phyloP scores from a whole-genome alignment of 2,888 invertebrate genomes.

The Macrophya annulata region DNA sequence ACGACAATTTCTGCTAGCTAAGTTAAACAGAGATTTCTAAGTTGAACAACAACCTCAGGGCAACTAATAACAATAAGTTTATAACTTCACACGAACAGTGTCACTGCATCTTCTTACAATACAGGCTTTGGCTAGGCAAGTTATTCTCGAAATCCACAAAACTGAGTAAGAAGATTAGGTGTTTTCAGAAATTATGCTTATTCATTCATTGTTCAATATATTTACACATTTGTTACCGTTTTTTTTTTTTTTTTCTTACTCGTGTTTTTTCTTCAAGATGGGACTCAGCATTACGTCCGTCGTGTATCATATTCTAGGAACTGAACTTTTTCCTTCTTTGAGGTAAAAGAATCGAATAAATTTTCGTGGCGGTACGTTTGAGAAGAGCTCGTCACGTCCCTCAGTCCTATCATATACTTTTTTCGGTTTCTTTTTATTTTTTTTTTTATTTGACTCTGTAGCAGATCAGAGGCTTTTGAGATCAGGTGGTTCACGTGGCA shows the following conservation, averaged over 20 bases:
- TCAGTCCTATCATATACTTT: conserved; percentile 8
- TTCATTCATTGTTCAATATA: conserved; percentile 1
- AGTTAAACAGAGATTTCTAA: not conserved
- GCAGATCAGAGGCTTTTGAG: conserved; percentile 47
- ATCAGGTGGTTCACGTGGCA: conserved; percentile 25
- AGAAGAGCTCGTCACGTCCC: conserved; percentile 22
- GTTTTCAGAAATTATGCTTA: not conserved
- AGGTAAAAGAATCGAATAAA: conserved; percentile 21
- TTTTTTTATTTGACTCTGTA: conserved; percentile 5
- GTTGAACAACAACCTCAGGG: not conserved
- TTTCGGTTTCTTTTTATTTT: not conserved
- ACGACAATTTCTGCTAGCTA: conserved; percentile 15
- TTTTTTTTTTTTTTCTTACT: not conserved
- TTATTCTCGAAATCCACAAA: not conserved
- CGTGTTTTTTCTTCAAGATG: not conserved
- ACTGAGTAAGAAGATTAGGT: not conserved
- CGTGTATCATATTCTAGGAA: not conserved
- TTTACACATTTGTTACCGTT: not conserved
- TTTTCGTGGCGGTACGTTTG: not conserved
- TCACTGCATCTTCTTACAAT: not conserved
- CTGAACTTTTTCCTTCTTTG: conserved; percentile 20
- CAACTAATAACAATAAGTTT: not conserved
- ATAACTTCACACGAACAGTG: not conserved
- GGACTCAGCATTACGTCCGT: not conserved
- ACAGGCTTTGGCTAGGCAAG: not conserved